Evolutionary conservation across 2,113 vertebrate genomes (phyloP), one percentile per base, ranked within the genome.

Genomic region (Sturnus vulgaris): DNA sequence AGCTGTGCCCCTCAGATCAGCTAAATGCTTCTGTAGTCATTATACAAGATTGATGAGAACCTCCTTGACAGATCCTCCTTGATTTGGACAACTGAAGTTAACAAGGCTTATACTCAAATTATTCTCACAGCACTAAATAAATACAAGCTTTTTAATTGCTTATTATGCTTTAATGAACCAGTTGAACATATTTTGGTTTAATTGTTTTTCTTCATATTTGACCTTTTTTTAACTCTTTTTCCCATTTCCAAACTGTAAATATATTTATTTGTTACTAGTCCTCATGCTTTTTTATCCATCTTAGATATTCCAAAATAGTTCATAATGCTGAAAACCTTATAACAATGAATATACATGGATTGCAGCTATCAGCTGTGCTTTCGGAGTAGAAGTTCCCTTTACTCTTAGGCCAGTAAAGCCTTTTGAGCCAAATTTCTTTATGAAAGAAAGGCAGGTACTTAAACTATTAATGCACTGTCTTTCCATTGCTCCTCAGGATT

Each of bases 1-100:
- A 97, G 94, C 95, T 97, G 96, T 96, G 95, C 88, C 56, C 59
- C 88, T 96, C 86, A 95, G 94, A 97, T 94, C 90, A 92, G 79
- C 59, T 92, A 96, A 95, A 94, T 92, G 80, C 11, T 94, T 93
- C 88, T 95, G 18, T 39, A 92, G 92, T 94, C 88, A 92, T 96
- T 97, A 97, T 59, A 55, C 12, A 64, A 88, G 82, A 94, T 93
- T 96, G 95, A 96, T 92, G 71, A 95, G 88, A 95, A 93, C 55
- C 80, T 95, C 79, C 94, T 94, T 96, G 96, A 95, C 96, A 96
- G 82, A 72, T 95, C 72, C 71, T 96, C 39, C 86, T 90, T 94
- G 88, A 88, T 94, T 88, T 95, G 92, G 92, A 83, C 92, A 93
- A 88, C 82, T 55, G 63, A 93, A 95, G 50, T 55, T 86, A 94